Base-by-base conservation (phyloP, 2,888 invertebrate genomes). In the Deroplatys truncata region DNA sequence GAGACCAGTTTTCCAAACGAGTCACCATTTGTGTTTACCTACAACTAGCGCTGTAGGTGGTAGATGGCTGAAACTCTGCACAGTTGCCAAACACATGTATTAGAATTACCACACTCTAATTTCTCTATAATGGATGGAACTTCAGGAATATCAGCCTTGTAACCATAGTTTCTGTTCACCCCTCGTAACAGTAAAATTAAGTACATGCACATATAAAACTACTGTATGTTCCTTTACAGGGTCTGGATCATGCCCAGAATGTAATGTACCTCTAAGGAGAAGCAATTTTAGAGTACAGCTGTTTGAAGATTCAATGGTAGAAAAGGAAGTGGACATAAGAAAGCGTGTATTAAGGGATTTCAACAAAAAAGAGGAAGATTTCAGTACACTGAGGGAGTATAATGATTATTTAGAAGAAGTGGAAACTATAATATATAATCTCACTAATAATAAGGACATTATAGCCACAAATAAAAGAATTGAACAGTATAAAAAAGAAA, bases 381-480 rank as follows among this genome's bases (percentile, higher is more conserved):
- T 99, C 93, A 93, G 94, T 0, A 94, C 96, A 0, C 93, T 98
- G 89, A 94, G 96, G 83, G 98, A 98, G 90, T 99, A 97, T 93
- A 99, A 99, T 93, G 98, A 99, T 93, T 99, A 99, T 93, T 95
- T 99, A 91, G 99, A 99, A 94, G 97, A 98, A 94, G 96, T 99
- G 84, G 99, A 99, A 94, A 96, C 96, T 0, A 97, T 99, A 91
- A 96, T 99, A 90, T 98, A 96, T 93, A 99, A 99, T 94, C 94
- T 99, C 92, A 96, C 96, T 2, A 97, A 98, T 94, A 97, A 98
- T 93, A 97, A 98, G 90, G 98, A 99, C 93, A 94, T 98, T 85
- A 95, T 98, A 83, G 96, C 96, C 91, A 99, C 98, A 0, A 98
- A 98, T 93, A 98, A 97, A 93, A 96, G 95, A 92, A 98, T 98